Conservation (phyloP, 2,888 invertebrate genomes). For the Caenorhabditis drosophilae region DNA sequence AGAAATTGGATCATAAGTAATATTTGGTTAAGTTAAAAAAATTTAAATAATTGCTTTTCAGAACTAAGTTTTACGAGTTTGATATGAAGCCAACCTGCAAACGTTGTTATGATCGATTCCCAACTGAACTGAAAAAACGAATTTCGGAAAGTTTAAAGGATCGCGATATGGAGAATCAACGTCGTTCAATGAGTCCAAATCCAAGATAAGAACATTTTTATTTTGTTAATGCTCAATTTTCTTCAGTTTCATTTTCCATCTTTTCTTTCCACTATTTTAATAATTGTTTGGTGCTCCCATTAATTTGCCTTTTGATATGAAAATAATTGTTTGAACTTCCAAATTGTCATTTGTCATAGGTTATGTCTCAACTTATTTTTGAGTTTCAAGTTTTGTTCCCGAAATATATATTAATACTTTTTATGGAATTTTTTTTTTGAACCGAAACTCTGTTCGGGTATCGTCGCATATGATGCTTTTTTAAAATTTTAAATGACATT, state of each 20-base stretch:
- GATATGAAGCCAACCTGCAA: conserved; percentile 98
- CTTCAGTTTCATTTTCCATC: conserved; percentile 19
- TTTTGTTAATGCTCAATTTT: conserved; percentile 27
- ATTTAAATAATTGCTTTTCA: conserved; percentile 35
- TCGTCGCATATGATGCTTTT: too few relatives aligned
- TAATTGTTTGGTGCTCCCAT: conserved; percentile 11
- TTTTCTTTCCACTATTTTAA: neutral
- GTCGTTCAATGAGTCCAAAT: conserved; percentile 42
- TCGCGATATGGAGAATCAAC: conserved; percentile 43
- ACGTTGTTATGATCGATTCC: conserved; percentile 96
- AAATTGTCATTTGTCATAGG: too few relatives aligned
- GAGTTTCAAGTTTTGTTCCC: too few relatives aligned
- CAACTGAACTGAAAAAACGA: conserved; percentile 87
- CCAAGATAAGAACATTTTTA: conserved; percentile 15
- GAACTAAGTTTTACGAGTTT: conserved; percentile 94
- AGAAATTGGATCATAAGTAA: conserved; percentile 76
- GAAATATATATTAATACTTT: too few relatives aligned
- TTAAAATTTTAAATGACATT: too few relatives aligned
- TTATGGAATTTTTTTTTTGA: too few relatives aligned
- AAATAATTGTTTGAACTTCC: too few relatives aligned
- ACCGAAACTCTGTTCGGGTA: too few relatives aligned
- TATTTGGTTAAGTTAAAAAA: neutral
- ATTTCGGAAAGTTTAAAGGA: conserved; percentile 72
- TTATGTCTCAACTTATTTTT: too few relatives aligned
- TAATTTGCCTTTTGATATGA: conserved; percentile 8